Conservation (phyloP, 1,140 invertebrate genomes). For the Maconellicoccus hirsutus region DNA sequence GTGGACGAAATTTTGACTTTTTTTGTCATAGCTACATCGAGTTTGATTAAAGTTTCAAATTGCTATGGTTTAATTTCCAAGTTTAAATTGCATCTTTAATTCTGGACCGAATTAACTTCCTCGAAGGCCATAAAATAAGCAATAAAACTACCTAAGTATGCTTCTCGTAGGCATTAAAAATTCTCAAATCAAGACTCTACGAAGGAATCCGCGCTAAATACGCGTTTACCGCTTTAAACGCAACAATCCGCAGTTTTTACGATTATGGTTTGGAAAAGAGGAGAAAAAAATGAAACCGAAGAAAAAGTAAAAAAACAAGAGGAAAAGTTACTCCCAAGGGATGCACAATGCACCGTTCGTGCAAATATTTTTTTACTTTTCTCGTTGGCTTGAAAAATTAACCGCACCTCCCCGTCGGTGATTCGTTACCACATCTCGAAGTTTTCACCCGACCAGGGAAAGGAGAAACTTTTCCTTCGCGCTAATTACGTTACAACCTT, state of each 20-base stretch:
- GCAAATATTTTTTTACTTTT: slow-evolving; percentile 14
- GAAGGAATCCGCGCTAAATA: not conserved
- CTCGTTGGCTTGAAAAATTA: slow-evolving; percentile 15
- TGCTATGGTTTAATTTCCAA: no score
- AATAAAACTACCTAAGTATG: not conserved
- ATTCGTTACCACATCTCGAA: slow-evolving; percentile 17
- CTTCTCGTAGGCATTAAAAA: not conserved
- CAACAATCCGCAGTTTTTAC: slow-evolving; percentile 7
- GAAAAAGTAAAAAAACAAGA: not conserved
- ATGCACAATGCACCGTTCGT: slow-evolving; percentile 19
- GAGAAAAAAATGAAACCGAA: not conserved
- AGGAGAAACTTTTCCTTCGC: slow-evolving; percentile 17
- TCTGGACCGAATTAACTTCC: not conserved
- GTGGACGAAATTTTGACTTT: no score
- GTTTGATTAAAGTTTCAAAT: no score
- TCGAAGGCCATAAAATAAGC: not conserved
- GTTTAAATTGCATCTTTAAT: not conserved
- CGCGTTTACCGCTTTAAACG: not conserved
- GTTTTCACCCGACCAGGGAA: slow-evolving; percentile 1
- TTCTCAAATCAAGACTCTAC: not conserved
- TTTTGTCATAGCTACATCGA: no score
- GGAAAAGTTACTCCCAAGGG: slow-evolving; percentile 11
- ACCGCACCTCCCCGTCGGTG: not conserved
- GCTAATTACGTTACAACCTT: slow-evolving; percentile 20
- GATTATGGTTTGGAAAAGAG: not conserved